These are phyloP conservation scores for Melieria crassipennis DNA, from an alignment of 2,888 invertebrate genomes.

Conservation along the genomic window DNA sequence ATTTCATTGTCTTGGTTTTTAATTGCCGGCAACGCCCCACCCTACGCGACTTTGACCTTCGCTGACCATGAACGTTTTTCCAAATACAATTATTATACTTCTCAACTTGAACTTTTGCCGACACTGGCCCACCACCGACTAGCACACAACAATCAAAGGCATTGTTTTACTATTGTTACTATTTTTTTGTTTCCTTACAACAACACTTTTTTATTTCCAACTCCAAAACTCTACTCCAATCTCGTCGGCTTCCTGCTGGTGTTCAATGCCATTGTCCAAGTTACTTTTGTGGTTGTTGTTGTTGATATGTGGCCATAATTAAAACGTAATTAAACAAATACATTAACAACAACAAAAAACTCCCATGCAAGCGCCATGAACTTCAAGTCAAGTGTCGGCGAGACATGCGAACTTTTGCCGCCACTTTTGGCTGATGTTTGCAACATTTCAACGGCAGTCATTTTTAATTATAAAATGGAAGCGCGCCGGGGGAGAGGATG, in stretches of 20 bases:
- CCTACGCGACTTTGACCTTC: slow-evolving; percentile 19
- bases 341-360: background rate
- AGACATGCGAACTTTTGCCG: background rate
- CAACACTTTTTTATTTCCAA: background rate
- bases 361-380: slow-evolving; percentile 18
- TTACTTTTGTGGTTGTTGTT: too few relatives aligned
- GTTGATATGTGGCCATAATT: slow-evolving; percentile 20
- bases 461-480: background rate
- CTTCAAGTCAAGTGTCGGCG: slow-evolving; percentile 14
- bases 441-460: background rate
- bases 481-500: too few relatives aligned
- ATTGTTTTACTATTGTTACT: too few relatives aligned
- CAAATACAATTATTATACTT: slow-evolving; percentile 1
- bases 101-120: slow-evolving; percentile 32
- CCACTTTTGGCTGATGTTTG: background rate
- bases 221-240: background rate
- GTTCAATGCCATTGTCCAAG: too few relatives aligned
- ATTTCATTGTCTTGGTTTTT: slow-evolving; percentile 1
- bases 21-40: background rate
- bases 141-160: too few relatives aligned
- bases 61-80: slow-evolving; percentile 17
- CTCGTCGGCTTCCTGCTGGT: background rate
- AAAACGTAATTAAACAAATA: slow-evolving; percentile 24
- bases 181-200: too few relatives aligned
- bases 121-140: background rate